Conservation (phyloP, 2,888 invertebrate genomes). For the Drosophila subquinaria region DNA sequence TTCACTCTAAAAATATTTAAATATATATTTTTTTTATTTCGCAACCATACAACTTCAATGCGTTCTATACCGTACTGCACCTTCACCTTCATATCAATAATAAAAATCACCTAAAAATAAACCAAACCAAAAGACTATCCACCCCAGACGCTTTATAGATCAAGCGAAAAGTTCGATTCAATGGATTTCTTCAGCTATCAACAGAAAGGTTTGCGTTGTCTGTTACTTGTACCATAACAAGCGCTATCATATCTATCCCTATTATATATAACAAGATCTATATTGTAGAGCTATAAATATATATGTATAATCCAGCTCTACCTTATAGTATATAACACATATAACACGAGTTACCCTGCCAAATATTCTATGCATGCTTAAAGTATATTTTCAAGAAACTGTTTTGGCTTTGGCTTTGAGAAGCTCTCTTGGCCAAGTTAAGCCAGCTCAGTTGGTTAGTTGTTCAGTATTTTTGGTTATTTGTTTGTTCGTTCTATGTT, state of each 20-base stretch:
- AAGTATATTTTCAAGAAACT: constrained; percentile 12
- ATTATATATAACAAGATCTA: constrained; percentile 21
- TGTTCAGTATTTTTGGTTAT: constrained; percentile 12
- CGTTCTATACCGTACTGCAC: constrained; percentile 56
- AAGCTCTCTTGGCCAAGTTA: constrained; percentile 7
- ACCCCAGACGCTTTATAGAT: constrained; percentile 88
- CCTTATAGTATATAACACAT: constrained; percentile 7
- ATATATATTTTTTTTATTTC: constrained; percentile 11
- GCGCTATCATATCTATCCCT: constrained; percentile 24
- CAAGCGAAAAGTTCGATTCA: constrained; percentile 88
- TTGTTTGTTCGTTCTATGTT: constrained; percentile 28
- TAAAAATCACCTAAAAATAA: constrained; percentile 17
- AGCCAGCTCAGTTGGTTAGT: constrained; percentile 19
- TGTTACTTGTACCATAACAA: constrained; percentile 58
- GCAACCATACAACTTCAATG: constrained; percentile 45
- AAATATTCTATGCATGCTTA: constrained; percentile 35
- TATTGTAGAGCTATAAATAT: constrained; percentile 20
- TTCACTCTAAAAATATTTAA: constrained; percentile 11
- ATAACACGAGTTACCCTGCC: constrained; percentile 15
- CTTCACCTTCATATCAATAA: constrained; percentile 26
- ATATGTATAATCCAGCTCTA: constrained; percentile 30
- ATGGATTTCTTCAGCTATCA: constrained; percentile 87
- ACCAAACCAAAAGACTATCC: constrained; percentile 82
- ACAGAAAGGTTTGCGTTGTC: constrained; percentile 84
- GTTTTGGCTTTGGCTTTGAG: not conserved